Percentiles rank a stretch among this genome's conserved stretches.
phyloP scores from a whole-genome alignment of 2,113 vertebrate species.

The Electrona antarctica region DNA sequence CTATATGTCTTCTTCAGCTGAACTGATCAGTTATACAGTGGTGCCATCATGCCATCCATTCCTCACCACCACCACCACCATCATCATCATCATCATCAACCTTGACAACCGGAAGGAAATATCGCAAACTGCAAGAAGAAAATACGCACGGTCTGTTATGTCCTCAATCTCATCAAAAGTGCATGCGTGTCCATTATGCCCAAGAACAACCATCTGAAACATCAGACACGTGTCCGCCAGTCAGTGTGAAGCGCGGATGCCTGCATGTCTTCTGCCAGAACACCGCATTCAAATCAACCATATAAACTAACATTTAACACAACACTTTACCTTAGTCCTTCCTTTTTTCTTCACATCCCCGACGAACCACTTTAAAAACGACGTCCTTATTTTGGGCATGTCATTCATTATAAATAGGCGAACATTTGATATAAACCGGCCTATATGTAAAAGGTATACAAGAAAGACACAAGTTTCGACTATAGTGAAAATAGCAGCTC shows the following conservation, averaged over 20 bases:
- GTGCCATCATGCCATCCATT: not conserved
- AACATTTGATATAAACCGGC: too few species aligned
- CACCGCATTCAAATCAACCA: slow-evolving; percentile 36
- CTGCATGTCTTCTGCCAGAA: slow-evolving; percentile 21
- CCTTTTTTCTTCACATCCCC: not conserved
- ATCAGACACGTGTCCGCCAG: not conserved
- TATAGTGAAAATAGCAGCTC: too few species aligned
- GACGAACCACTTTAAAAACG: too few species aligned
- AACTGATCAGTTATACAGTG: too few species aligned
- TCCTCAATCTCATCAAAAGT: slow-evolving; percentile 20
- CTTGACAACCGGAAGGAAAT: slow-evolving; percentile 27
- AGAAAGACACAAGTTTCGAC: too few species aligned
- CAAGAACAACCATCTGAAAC: slow-evolving; percentile 33
- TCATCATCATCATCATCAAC: slow-evolving; percentile 41
- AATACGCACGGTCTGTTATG: not conserved
- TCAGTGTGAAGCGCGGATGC: slow-evolving; percentile 2
- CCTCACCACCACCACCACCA: not conserved
- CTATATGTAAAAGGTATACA: too few species aligned
- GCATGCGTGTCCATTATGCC: slow-evolving; percentile 1
- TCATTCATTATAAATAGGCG: too few species aligned
- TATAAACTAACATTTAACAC: slow-evolving; percentile 5
- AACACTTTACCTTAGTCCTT: not conserved
- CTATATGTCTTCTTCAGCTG: slow-evolving; percentile 26
- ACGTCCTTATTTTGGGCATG: too few species aligned
- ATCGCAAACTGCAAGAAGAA: slow-evolving; percentile 4